Percentiles rank a stretch among this genome's conserved stretches.
These are phyloP conservation scores for Anthopleura sola DNA, from an alignment of 64 coral and sea anemone species.

Conservation along the genomic window DNA sequence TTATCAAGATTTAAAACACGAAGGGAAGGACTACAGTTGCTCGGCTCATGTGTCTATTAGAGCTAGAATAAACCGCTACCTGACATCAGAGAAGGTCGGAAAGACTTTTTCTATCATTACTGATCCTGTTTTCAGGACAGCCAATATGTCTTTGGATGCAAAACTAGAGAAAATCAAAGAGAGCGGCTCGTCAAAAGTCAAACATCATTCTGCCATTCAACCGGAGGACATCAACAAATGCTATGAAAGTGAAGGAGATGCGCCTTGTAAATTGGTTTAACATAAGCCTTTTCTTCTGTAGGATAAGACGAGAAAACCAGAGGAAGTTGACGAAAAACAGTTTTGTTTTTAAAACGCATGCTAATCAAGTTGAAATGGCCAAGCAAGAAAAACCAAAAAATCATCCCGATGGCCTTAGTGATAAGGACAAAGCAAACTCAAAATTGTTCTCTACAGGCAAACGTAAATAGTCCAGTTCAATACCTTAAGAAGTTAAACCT, in stretches of 20 bases:
- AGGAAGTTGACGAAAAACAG: slow-evolving; percentile 27
- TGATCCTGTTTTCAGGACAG: slow-evolving; percentile 35
- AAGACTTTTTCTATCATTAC: slow-evolving; percentile 29
- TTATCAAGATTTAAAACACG: slow-evolving; percentile 23
- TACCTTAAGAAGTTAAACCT: slow-evolving; percentile 30
- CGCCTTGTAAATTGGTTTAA: slow-evolving; percentile 40
- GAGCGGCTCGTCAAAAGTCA: slow-evolving; percentile 19
- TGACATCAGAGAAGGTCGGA: slow-evolving; percentile 4
- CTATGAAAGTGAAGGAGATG: slow-evolving; percentile 24
- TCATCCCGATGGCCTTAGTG: slow-evolving; percentile 31
- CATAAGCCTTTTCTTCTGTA: slow-evolving; percentile 33
- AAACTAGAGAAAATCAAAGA: slow-evolving; percentile 42
- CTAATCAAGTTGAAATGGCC: slow-evolving; percentile 39
- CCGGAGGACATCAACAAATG: slow-evolving; percentile 37
- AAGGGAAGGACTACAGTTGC: slow-evolving; percentile 3
- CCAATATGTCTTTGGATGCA: slow-evolving; percentile 34
- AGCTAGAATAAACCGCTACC: background rate
- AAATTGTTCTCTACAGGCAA: slow-evolving; percentile 30
- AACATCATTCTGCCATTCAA: slow-evolving; percentile 30
- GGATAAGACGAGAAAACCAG: slow-evolving; percentile 27
- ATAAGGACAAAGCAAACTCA: slow-evolving; percentile 42
- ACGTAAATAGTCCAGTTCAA: slow-evolving; percentile 24
- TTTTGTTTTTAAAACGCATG: slow-evolving; percentile 40
- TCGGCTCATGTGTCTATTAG: slow-evolving; percentile 7
- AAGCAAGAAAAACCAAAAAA: slow-evolving; percentile 39